Evolutionary conservation across 1,140 invertebrate genomes (phyloP).

Genomic region (Melipona quadrifasciata): DNA sequence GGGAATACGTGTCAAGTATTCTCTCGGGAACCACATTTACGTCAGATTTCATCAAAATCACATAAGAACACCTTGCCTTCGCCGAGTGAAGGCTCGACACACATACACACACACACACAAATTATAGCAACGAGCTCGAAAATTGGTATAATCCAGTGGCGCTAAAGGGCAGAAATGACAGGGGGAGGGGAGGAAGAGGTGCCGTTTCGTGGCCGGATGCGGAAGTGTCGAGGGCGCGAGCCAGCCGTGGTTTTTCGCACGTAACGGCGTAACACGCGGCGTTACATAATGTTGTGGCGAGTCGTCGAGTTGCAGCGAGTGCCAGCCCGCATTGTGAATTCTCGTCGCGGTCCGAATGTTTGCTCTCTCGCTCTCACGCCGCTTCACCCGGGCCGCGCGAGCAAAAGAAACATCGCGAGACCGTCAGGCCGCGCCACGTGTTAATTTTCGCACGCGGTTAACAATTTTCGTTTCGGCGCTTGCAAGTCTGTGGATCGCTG

Average conservation of each 20-base stretch:
- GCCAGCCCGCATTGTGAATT: constrained; percentile 59
- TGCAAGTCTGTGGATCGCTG: background rate
- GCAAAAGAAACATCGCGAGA: constrained; percentile 32
- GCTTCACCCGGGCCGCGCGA: background rate
- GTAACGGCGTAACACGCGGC: constrained; percentile 34
- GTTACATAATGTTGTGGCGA: constrained; percentile 56
- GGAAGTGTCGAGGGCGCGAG: constrained; percentile 9
- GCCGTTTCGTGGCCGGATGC: background rate
- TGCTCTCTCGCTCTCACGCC: constrained; percentile 44
- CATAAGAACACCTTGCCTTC: background rate
- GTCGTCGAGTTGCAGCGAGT: constrained; percentile 34
- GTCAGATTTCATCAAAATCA: background rate
- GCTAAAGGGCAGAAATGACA: background rate
- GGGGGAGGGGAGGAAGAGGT: background rate
- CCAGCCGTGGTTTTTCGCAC: constrained; percentile 41
- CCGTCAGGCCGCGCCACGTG: constrained; percentile 16
- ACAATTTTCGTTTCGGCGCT: background rate
- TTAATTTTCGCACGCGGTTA: constrained; percentile 43
- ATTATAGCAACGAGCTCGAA: background rate
- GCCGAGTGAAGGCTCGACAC: background rate
- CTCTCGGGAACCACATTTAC: too few species aligned
- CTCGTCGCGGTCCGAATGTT: constrained; percentile 61
- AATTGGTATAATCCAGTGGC: background rate
- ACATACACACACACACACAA: background rate
- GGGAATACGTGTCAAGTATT: too few species aligned